Percentiles rank a stretch among this genome's conserved stretches.
These are phyloP conservation scores for Drosophila busckii DNA, from an alignment of 1,140 invertebrate species.

Conservation along the genomic window DNA sequence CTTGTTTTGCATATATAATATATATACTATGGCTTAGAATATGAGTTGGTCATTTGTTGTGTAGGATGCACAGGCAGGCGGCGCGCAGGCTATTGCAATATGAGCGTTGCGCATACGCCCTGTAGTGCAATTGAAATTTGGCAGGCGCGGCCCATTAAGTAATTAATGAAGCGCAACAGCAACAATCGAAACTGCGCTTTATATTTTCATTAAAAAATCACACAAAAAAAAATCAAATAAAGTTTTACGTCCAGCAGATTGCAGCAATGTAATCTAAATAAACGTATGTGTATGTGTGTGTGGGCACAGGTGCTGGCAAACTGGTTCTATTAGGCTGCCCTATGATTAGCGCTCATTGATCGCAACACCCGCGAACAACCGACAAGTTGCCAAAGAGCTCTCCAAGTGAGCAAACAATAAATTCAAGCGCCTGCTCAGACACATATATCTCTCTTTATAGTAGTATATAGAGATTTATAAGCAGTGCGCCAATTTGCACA, in stretches of 20 bases:
- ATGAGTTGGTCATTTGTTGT: no score
- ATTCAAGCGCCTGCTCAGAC: constrained; percentile 42
- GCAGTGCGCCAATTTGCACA: constrained; percentile 61
- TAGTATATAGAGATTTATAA: constrained; percentile 8
- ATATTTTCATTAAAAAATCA: background rate
- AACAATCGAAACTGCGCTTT: no score
- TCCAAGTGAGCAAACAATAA: constrained; percentile 39
- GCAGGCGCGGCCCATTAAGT: constrained; percentile 67
- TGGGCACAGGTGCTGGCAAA: constrained; percentile 27
- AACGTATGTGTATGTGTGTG: background rate
- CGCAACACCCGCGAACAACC: constrained; percentile 19
- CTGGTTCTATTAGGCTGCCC: constrained; percentile 52
- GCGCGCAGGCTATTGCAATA: no score
- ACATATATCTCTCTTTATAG: constrained; percentile 8
- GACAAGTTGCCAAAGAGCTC: constrained; percentile 2
- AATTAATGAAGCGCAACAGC: constrained; percentile 58
- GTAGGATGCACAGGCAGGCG: no score
- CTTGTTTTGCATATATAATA: no score
- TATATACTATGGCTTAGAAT: no score
- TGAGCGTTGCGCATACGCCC: constrained; percentile 39
- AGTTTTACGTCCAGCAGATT: background rate
- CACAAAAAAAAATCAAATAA: background rate
- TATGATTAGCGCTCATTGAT: constrained; percentile 62
- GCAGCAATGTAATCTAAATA: constrained; percentile 14
- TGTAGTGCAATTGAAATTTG: constrained; percentile 16